These are phyloP conservation scores for Grus americana DNA, from an alignment of 2,113 vertebrate species.

Conservation along the genomic window DNA sequence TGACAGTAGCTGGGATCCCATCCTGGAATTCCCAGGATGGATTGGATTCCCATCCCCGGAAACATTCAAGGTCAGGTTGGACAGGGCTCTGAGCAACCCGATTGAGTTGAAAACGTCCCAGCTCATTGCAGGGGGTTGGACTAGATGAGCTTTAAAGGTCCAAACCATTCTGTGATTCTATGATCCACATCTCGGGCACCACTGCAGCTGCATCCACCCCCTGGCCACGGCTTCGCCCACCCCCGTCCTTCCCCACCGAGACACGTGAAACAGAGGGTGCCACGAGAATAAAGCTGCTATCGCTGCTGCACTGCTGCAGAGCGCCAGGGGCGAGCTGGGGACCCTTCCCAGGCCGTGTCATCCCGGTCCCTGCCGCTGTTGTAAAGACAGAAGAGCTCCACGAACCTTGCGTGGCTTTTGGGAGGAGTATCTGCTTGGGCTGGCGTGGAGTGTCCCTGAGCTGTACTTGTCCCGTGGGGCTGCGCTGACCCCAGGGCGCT, in stretches of 20 bases:
- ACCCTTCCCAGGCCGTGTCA: fast-evolving
- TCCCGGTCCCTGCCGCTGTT: fast-evolving
- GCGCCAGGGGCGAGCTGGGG: too few relatives aligned
- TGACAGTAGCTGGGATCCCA: neutral
- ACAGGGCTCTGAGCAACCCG: fast-evolving
- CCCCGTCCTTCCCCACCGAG: neutral
- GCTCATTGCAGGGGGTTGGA: too few relatives aligned
- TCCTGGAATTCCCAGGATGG: neutral
- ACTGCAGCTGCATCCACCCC: neutral
- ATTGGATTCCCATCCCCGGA: neutral
- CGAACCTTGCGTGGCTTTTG: neutral
- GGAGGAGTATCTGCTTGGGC: fast-evolving
- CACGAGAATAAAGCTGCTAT: fast-evolving
- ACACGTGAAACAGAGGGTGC: fast-evolving
- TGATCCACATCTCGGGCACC: fast-evolving
- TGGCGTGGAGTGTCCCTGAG: neutral
- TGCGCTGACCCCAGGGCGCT: neutral
- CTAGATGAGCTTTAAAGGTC: neutral
- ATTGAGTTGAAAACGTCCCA: neutral
- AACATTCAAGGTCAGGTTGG: neutral
- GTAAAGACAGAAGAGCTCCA: neutral
- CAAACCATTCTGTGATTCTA: fast-evolving
- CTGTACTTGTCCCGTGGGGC: neutral
- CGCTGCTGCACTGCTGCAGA: neutral
- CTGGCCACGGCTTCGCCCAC: neutral